Evolutionary conservation across 1,140 invertebrate genomes (phyloP).

Genomic region (Habropoda laboriosa): DNA sequence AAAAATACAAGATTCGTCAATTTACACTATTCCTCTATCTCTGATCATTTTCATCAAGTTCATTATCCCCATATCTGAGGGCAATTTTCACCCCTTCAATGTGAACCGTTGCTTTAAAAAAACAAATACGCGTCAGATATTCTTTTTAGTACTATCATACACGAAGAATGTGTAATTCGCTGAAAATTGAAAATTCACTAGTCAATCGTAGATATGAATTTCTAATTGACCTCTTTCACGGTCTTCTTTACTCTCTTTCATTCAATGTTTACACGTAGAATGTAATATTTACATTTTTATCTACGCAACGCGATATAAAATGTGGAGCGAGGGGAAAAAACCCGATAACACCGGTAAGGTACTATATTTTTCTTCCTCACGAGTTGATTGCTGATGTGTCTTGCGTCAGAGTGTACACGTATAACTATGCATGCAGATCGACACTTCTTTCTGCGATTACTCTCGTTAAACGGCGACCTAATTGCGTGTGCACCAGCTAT

Average conservation of each 20-base stretch:
- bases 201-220: neutral
- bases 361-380: conserved; percentile 10
- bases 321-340: conserved; percentile 13
- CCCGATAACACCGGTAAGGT: conserved; percentile 17
- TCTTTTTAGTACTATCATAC: too few species aligned
- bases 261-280: neutral
- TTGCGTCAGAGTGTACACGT: neutral
- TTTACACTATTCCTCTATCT: too few species aligned
- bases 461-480: conserved; percentile 24
- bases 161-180: too few species aligned
- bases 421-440: neutral
- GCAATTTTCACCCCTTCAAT: too few species aligned
- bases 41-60: too few species aligned
- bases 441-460: conserved; percentile 25
- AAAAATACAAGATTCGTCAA: too few species aligned
- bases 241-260: neutral
- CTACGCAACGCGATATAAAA: neutral
- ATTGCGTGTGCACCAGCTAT: conserved; percentile 17
- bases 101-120: too few species aligned
- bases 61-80: too few species aligned
- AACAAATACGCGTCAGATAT: too few species aligned
- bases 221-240: neutral
- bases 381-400: neutral
- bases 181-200: neutral
- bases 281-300: neutral